Evolutionary conservation across 2,888 invertebrate genomes (phyloP).

Genomic region (Mesopsocus fuscifrons): DNA sequence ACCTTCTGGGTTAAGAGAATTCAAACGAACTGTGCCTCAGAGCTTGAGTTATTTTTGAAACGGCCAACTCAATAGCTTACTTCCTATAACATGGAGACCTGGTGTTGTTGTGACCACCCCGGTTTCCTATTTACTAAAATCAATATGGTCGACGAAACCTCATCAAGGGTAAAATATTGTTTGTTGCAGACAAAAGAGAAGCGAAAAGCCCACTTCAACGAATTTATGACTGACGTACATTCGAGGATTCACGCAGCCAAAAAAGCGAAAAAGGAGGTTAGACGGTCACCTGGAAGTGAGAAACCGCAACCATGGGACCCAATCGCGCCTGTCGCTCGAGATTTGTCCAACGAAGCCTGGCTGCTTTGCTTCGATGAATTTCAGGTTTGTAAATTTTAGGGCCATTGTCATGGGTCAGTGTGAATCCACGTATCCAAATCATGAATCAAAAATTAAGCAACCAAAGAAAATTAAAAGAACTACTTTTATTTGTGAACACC

Average conservation of each 20-base stretch:
- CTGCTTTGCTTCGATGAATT: conserved; percentile 96
- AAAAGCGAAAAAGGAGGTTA: conserved; percentile 27
- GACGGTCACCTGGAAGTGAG: conserved; percentile 30
- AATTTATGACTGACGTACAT: conserved; percentile 95
- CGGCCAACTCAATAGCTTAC: too few species aligned
- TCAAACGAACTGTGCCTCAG: too few species aligned
- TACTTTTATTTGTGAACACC: neutral
- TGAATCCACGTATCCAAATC: too few species aligned
- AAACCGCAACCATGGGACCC: conserved; percentile 71
- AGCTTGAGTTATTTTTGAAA: too few species aligned
- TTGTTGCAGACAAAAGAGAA: conserved; percentile 29
- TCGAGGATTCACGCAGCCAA: conserved; percentile 73
- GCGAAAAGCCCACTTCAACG: conserved; percentile 82
- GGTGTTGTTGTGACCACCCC: too few species aligned
- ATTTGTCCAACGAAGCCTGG: conserved; percentile 72
- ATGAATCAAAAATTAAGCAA: too few species aligned
- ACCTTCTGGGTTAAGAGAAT: too few species aligned
- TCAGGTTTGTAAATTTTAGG: conserved; percentile 61
- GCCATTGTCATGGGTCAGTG: too few species aligned
- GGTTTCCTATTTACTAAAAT: too few species aligned
- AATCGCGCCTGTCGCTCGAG: conserved; percentile 79
- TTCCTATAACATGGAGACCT: too few species aligned
- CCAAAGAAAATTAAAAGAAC: neutral
- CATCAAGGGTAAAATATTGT: too few species aligned
- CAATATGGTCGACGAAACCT: too few species aligned